Conservation (phyloP, 2,888 invertebrate genomes). For the Drosophila atroscutellata region DNA sequence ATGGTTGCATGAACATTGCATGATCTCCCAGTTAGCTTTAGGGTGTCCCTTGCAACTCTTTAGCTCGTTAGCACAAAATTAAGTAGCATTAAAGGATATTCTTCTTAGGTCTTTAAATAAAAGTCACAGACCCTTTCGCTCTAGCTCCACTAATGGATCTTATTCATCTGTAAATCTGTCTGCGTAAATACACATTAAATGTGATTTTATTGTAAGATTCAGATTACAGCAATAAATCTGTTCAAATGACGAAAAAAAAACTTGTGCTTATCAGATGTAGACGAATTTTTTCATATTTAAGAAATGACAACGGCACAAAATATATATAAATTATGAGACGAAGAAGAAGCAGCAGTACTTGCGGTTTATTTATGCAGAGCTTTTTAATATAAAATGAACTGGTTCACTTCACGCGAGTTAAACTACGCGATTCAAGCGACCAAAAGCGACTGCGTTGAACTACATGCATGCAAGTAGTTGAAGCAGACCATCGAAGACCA, state of each 20-base stretch:
- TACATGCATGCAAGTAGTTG: no score
- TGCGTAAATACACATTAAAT: background rate
- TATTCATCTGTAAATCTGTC: background rate
- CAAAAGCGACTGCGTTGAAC: no score
- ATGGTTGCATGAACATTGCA: background rate
- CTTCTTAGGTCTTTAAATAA: background rate
- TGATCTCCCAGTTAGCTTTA: conserved; percentile 7
- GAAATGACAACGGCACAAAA: background rate
- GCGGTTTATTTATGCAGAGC: no score
- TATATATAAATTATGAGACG: background rate
- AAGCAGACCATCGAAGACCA: no score
- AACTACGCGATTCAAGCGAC: no score
- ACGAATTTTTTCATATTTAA: background rate
- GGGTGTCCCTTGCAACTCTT: background rate
- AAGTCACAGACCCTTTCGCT: background rate
- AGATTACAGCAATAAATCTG: background rate
- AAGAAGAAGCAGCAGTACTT: background rate
- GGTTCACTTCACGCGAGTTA: no score
- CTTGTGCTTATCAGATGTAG: background rate
- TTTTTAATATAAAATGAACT: no score
- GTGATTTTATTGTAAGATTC: background rate
- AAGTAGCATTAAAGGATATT: background rate
- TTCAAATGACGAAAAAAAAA: background rate
- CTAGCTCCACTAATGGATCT: background rate
- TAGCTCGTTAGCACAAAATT: background rate